A percentile compares a stretch with the other conserved stretches of the same genome.
Conservation (phyloP, 1,140 invertebrate genomes). For the Diorhabda sublineata region DNA sequence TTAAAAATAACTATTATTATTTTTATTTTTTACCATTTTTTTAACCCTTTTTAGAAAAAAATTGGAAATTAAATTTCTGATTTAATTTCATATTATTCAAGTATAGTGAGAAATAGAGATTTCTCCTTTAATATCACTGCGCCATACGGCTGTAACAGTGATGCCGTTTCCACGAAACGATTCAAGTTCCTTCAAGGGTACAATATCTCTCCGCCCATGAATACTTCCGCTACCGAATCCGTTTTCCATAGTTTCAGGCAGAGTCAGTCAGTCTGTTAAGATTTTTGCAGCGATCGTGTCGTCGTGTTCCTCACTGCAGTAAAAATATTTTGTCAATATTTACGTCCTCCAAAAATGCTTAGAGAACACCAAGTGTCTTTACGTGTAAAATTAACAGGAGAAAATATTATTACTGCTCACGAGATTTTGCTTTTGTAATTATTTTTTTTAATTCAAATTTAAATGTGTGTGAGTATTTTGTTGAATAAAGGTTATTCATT, state of each 20-base stretch:
- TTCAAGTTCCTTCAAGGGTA: no score
- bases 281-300: background rate
- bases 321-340: background rate
- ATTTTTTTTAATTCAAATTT: background rate
- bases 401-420: background rate
- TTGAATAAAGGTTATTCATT: background rate
- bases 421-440: background rate
- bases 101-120: no score
- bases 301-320: background rate
- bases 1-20: no score
- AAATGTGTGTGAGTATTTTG: constrained; percentile 1
- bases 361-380: background rate
- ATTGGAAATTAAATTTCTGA: no score
- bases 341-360: background rate
- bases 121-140: no score
- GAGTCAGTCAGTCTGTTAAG: background rate
- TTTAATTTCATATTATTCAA: no score
- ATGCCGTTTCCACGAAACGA: no score
- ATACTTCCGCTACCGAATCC: background rate
- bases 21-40: no score
- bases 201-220: background rate
- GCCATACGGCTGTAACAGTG: no score
- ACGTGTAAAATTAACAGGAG: background rate
- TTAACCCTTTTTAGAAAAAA: no score
- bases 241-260: background rate